phyloP scores from a whole-genome alignment of 2,888 invertebrate species.

The Drosophila sordidula region DNA sequence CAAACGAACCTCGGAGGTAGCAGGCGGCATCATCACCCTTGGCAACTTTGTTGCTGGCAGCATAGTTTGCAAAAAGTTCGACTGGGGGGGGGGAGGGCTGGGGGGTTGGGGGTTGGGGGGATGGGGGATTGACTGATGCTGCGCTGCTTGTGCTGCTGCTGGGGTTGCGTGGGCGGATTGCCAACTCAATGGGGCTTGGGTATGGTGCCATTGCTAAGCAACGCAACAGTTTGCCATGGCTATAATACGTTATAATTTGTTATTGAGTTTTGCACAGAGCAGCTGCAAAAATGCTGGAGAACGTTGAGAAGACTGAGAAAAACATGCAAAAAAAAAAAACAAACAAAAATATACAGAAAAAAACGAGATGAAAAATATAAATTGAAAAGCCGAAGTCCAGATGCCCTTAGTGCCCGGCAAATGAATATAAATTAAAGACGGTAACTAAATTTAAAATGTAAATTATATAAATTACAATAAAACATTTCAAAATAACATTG shows the following conservation, averaged over 20 bases:
- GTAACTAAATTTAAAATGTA: neutral
- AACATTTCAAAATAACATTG: neutral
- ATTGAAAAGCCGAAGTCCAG: conserved; percentile 1
- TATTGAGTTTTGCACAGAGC: conserved; percentile 83
- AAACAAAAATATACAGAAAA: conserved; percentile 37
- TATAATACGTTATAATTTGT: conserved; percentile 84
- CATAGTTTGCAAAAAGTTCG: conserved; percentile 69
- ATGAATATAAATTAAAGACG: neutral
- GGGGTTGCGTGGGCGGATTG: conserved; percentile 51
- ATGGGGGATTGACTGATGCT: conserved; percentile 26
- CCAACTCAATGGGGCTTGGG: conserved; percentile 51
- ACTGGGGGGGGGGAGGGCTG: neutral
- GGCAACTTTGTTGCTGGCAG: conserved; percentile 76
- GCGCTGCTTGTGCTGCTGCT: conserved; percentile 13
- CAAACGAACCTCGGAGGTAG: conserved; percentile 42
- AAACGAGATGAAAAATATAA: neutral
- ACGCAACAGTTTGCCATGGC: conserved; percentile 85
- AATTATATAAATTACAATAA: neutral
- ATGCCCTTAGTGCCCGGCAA: conserved; percentile 12
- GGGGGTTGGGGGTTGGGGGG: neutral
- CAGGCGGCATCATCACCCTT: conserved; percentile 73
- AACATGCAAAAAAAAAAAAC: conserved; percentile 40
- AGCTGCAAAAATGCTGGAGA: conserved; percentile 76
- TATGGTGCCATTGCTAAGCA: conserved; percentile 77
- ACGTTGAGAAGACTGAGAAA: conserved; percentile 31